Base-by-base conservation (phyloP, 1,140 invertebrate genomes). In the Zaprionus capensis region DNA sequence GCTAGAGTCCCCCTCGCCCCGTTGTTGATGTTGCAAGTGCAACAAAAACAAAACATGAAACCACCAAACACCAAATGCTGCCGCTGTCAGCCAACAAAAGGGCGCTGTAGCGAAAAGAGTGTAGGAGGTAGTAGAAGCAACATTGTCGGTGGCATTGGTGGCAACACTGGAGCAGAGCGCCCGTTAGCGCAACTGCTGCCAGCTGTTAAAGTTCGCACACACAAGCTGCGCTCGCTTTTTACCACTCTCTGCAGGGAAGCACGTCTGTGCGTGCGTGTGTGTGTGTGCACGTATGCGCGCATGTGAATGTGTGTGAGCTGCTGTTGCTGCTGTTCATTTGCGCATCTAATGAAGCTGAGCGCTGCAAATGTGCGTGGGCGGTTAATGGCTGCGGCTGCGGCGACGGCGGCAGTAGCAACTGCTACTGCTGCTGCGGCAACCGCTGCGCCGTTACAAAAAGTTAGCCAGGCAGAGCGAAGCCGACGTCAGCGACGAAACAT, bases 41-140 rank as follows among this genome's bases (percentile, higher is more conserved):
- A 69, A 71, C 82, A 84, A 87, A 74, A 86, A 87, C 83, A 82
- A 77, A 87, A 71, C 72, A 63, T 71, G 41, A 70, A 87, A 83
- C 83, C 83, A 87, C 77, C 74, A 87, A 86, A 87, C 83, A 88
- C 83, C 83, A 87, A 87, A 87, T 83, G 80, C 84, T 83, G 77
- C 65, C 65, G 73, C 73, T 87, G 83, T 83, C 83, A 87, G 82
- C 53, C 53, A 69, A 69, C 64, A 67, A 57, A 67, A 57, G 63
- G 65, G 46, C 41, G 41, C 49, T 26, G 66, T 22, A 49, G 46
- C 41, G 38, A 46, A 15, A 44, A 41, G 26, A n/a, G 24, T 59
- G 36, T 26, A 31, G 38, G 46, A 24, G 64, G 67, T 15, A 57
- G 68, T 11, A 59, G 38, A 58, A 44, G 53, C 61, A 76, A 57